phyloP scores from a whole-genome alignment of 2,113 vertebrate species.

The Mesitornis unicolor region DNA sequence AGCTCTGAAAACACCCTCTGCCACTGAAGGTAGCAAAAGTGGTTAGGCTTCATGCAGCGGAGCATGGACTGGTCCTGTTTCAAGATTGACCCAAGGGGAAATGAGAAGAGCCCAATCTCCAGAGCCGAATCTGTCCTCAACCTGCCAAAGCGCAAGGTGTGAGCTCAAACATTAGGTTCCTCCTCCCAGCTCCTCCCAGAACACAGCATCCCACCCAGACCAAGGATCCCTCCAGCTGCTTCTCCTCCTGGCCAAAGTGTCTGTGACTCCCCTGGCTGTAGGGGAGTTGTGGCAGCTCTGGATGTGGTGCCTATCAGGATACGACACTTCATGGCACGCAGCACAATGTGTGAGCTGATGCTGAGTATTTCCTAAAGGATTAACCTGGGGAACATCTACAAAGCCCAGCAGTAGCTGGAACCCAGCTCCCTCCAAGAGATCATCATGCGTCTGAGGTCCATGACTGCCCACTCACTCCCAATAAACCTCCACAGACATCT shows the following conservation, averaged over 20 bases:
- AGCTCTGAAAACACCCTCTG: not conserved
- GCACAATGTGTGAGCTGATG: not conserved
- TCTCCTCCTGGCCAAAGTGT: not conserved
- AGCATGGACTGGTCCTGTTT: fast-evolving
- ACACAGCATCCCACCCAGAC: not conserved
- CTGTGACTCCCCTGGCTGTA: not conserved
- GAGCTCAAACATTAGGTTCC: not conserved
- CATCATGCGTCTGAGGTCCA: not conserved
- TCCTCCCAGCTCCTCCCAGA: not conserved
- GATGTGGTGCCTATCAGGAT: fast-evolving
- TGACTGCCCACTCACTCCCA: not conserved
- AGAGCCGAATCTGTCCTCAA: not conserved
- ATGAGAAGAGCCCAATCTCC: not conserved
- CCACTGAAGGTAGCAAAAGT: not conserved
- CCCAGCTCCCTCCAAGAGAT: not conserved
- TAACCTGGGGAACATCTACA: not conserved
- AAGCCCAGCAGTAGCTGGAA: not conserved
- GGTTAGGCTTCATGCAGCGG: not conserved
- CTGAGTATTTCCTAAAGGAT: not conserved
- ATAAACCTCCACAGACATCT: not conserved
- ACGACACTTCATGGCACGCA: not conserved
- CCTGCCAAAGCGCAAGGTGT: not conserved
- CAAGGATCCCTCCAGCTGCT: not conserved
- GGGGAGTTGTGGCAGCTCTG: not conserved
- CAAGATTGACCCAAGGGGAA: not conserved